These are phyloP conservation scores for Hesperophylax magnus DNA, from an alignment of 1,140 invertebrate species.

Conservation along the genomic window DNA sequence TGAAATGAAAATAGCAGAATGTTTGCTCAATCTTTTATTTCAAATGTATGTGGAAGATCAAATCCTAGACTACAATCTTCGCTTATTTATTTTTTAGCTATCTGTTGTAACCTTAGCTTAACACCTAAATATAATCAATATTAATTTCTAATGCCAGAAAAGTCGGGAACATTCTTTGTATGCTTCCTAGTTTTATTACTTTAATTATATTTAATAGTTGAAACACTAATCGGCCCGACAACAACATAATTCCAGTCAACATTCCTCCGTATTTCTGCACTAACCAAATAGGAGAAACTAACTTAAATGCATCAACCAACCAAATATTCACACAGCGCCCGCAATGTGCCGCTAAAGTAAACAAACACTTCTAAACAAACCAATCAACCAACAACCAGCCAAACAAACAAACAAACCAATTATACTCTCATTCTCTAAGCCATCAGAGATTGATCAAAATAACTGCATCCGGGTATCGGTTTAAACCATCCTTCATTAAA, in stretches of 20 bases:
- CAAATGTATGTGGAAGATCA: slow-evolving; percentile 55
- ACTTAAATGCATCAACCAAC: slow-evolving; percentile 30
- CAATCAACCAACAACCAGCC: not conserved
- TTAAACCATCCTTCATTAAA: too few species aligned
- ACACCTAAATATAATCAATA: slow-evolving; percentile 48
- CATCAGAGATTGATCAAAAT: too few species aligned
- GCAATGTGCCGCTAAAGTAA: slow-evolving; percentile 9
- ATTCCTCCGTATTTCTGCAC: slow-evolving; percentile 14
- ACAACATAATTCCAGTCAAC: slow-evolving; percentile 25
- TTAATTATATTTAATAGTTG: slow-evolving; percentile 42
- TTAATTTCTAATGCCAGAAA: slow-evolving; percentile 48
- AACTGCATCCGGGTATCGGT: too few species aligned
- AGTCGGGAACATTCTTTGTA: slow-evolving; percentile 20
- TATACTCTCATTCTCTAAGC: too few species aligned
- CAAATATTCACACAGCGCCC: not conserved
- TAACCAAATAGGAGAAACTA: slow-evolving; percentile 32
- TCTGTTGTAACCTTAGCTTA: slow-evolving; percentile 44
- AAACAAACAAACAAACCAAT: too few species aligned
- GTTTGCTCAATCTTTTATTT: slow-evolving; percentile 52
- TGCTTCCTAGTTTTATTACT: slow-evolving; percentile 20
- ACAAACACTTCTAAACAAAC: not conserved
- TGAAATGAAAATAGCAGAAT: slow-evolving; percentile 41
- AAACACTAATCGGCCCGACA: slow-evolving; percentile 39
- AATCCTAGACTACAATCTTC: slow-evolving; percentile 54
- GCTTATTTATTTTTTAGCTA: slow-evolving; percentile 46